phyloP scores from a whole-genome alignment of 2,113 vertebrate species.

The Chinchilla lanigera region DNA sequence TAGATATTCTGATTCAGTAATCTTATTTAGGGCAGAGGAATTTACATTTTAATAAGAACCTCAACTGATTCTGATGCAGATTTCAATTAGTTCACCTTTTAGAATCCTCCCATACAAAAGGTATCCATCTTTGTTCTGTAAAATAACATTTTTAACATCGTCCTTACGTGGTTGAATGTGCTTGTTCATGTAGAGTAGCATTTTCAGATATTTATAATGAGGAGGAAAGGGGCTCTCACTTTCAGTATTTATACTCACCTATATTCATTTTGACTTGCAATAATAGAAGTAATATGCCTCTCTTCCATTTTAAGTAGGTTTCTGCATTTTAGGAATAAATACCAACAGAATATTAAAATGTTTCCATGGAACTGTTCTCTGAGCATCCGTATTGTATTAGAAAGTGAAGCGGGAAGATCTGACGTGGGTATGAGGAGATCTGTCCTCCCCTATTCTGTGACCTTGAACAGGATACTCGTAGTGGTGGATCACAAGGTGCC shows the following conservation, averaged over 20 bases:
- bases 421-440: background rate
- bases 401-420: background rate
- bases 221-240: background rate
- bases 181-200: background rate
- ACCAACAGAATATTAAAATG: background rate
- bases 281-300: conserved; percentile 10
- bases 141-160: background rate
- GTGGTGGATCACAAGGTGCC: background rate
- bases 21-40: conserved; percentile 25
- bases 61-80: conserved; percentile 46
- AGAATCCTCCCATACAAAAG: background rate
- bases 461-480: background rate
- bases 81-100: conserved; percentile 53
- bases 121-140: background rate
- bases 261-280: conserved; percentile 6
- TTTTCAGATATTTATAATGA: background rate
- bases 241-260: background rate
- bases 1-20: conserved; percentile 57
- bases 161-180: background rate
- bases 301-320: background rate
- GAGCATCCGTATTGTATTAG: background rate
- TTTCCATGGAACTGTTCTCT: background rate
- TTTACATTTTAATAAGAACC: conserved; percentile 71
- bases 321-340: background rate
- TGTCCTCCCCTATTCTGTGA: background rate